These are phyloP conservation scores for Halcyon smyrnensis DNA, from an alignment of 2,797 vertebrate species.

Conservation along the genomic window DNA sequence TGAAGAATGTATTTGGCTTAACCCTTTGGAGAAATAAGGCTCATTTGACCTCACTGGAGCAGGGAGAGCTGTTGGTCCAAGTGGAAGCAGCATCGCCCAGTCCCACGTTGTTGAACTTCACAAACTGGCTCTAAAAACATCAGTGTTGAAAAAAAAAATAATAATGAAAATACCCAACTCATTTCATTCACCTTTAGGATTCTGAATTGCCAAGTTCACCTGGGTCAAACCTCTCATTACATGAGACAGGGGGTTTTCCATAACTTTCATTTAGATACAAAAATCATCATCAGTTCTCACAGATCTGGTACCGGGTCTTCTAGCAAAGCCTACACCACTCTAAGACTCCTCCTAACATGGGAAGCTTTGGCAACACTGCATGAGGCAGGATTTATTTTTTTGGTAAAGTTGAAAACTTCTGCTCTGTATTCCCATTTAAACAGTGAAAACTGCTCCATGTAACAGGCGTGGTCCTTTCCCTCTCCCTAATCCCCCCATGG, in stretches of 20 bases:
- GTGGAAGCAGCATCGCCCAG: not conserved
- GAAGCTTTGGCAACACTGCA: not conserved
- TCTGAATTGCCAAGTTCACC: not conserved
- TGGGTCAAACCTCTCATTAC: not conserved
- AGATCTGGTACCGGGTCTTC: not conserved
- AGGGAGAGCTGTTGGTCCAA: not conserved
- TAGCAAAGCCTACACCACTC: not conserved
- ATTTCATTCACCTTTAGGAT: not conserved
- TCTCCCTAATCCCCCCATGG: not conserved
- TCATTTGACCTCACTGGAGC: not conserved
- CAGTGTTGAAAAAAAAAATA: not conserved
- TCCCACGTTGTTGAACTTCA: not conserved
- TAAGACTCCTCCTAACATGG: not conserved
- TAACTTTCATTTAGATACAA: not conserved
- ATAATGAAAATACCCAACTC: not conserved
- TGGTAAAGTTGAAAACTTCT: not conserved
- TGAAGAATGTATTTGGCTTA: constrained; percentile 9
- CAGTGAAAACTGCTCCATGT: not conserved
- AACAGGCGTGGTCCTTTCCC: not conserved
- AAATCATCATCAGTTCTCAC: not conserved
- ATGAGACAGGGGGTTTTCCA: not conserved
- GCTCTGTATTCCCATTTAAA: not conserved
- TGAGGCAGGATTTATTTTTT: not conserved
- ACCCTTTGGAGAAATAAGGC: not conserved
- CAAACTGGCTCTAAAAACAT: not conserved